A percentile compares a stretch with the other conserved stretches of the same genome.
These are phyloP conservation scores for Pyrocephalus nanus DNA, from an alignment of 2,797 vertebrate genomes.

Conservation along the genomic window DNA sequence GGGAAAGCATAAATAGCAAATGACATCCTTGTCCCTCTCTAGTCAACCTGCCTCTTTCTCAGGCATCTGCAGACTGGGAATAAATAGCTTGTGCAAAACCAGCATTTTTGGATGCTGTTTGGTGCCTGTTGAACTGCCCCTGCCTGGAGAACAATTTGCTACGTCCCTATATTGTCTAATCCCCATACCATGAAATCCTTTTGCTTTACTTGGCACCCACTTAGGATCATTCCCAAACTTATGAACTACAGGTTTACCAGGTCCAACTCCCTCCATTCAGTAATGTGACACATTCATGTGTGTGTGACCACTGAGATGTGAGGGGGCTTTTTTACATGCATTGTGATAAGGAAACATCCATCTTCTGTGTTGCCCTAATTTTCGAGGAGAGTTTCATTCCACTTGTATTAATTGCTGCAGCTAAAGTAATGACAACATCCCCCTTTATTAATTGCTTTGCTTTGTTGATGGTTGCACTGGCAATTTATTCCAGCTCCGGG, in stretches of 20 bases:
- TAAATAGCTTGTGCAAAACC: constrained; percentile 26
- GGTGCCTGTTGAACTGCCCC: not conserved
- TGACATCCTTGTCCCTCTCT: not conserved
- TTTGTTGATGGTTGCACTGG: not conserved
- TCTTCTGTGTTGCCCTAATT: not conserved
- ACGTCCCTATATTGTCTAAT: not conserved
- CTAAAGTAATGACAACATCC: not conserved
- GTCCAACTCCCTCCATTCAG: constrained; percentile 15
- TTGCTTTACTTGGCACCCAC: not conserved
- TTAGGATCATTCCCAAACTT: not conserved
- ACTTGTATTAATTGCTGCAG: not conserved
- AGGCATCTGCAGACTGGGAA: constrained; percentile 3
- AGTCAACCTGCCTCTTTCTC: constrained; percentile 22
- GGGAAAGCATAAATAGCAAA: constrained; percentile 49
- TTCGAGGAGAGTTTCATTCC: not conserved
- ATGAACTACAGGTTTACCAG: constrained; percentile 48
- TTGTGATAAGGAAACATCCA: not conserved
- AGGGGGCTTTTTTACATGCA: not conserved
- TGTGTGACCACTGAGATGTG: not conserved
- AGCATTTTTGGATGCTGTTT: not conserved
- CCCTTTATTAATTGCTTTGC: not conserved
- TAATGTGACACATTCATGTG: not conserved
- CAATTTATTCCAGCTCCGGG: not conserved
- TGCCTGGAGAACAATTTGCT: not conserved
- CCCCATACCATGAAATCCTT: not conserved